Evolutionary conservation across 2,797 vertebrate genomes (phyloP).

Genomic region (Hippopotamyrus pictus): DNA sequence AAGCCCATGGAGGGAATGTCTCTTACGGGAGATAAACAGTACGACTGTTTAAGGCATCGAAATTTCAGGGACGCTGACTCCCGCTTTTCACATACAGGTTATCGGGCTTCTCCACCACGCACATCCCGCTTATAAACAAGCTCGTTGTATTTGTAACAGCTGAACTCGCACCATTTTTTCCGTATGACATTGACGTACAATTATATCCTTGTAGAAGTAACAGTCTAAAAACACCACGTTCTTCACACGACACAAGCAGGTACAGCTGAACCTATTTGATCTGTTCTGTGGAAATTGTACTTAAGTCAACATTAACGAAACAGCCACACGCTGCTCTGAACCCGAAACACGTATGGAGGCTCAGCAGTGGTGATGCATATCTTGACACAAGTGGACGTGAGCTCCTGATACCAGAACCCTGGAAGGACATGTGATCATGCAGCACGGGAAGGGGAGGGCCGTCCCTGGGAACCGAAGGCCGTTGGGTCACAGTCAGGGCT

Average conservation of each 20-base stretch:
- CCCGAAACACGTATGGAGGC: background rate
- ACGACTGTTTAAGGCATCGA: slow-evolving; percentile 52
- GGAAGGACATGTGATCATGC: background rate
- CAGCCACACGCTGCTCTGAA: slow-evolving; percentile 6
- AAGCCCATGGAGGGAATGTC: slow-evolving; percentile 1
- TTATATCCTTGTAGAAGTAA: slow-evolving; percentile 1
- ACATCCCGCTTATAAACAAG: background rate
- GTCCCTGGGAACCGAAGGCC: background rate
- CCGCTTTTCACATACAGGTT: background rate
- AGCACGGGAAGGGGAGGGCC: background rate
- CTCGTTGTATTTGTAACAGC: background rate
- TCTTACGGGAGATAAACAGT: slow-evolving; percentile 22
- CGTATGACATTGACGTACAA: background rate
- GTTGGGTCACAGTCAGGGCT: background rate
- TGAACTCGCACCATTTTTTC: background rate
- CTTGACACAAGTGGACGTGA: background rate
- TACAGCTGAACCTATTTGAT: slow-evolving; percentile 1
- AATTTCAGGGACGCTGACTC: slow-evolving; percentile 29
- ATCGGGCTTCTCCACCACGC: background rate
- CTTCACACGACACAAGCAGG: background rate
- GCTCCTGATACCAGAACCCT: background rate
- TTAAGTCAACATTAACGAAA: background rate
- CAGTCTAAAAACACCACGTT: slow-evolving; percentile 2
- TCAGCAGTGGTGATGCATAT: background rate
- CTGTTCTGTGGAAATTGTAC: background rate